Evolutionary conservation across 2,888 invertebrate species (phyloP).

Genomic region (Drosophila subsilvestris): DNA sequence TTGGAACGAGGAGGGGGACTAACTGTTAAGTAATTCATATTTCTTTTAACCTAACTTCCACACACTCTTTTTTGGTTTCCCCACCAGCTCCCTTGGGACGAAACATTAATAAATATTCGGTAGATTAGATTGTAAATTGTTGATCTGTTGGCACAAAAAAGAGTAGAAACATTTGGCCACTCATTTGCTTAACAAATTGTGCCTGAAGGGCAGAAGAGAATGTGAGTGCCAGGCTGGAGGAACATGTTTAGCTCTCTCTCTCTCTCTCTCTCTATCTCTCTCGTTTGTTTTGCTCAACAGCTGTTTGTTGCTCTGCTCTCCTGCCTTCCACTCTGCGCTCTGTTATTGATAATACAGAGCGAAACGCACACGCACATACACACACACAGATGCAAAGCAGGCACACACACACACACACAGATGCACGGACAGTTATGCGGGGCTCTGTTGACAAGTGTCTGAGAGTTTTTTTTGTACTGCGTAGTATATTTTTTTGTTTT

Average conservation of each 20-base stretch:
- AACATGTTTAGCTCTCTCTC: not conserved
- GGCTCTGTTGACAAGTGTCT: constrained; percentile 74
- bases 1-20: too few relatives aligned
- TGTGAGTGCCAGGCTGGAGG: not conserved
- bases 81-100: too few relatives aligned
- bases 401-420: constrained; percentile 21
- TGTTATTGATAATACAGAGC: constrained; percentile 53
- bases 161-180: too few relatives aligned
- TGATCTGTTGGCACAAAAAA: too few relatives aligned
- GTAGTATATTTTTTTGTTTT: constrained; percentile 62
- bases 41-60: too few relatives aligned
- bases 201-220: constrained; percentile 28
- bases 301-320: constrained; percentile 68
- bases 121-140: too few relatives aligned
- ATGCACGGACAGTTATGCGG: constrained; percentile 43
- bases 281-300: constrained; percentile 67
- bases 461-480: constrained; percentile 72
- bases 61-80: too few relatives aligned
- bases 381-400: not conserved
- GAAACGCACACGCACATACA: constrained; percentile 22
- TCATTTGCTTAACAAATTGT: not conserved
- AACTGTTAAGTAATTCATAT: too few relatives aligned
- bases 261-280: constrained; percentile 32
- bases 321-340: constrained; percentile 22
- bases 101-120: too few relatives aligned